A percentile compares a stretch with the other conserved stretches of the same genome.
These are phyloP conservation scores for Alviniconcha strummeri DNA, from an alignment of 2,888 invertebrate species.

Conservation along the genomic window DNA sequence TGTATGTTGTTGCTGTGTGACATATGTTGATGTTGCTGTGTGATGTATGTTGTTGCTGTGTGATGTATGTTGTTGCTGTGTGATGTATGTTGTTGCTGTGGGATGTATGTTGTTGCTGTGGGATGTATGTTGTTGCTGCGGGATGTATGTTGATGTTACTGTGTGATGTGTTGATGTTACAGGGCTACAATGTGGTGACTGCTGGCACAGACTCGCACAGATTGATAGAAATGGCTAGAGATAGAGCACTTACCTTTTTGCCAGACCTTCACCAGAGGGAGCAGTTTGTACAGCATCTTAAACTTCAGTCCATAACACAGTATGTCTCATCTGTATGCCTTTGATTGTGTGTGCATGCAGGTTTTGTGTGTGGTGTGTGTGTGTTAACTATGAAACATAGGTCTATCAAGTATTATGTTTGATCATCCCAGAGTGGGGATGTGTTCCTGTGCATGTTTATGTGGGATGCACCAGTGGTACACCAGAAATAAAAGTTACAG, in stretches of 20 bases:
- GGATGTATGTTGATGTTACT: too few relatives aligned
- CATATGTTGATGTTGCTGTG: too few relatives aligned
- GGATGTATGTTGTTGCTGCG: too few relatives aligned
- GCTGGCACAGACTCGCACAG: background rate
- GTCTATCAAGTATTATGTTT: too few relatives aligned
- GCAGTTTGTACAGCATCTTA: constrained; percentile 39
- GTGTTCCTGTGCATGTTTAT: background rate
- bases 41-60: too few relatives aligned
- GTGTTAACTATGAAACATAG: background rate
- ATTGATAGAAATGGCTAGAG: background rate
- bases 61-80: too few relatives aligned
- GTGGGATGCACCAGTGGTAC: background rate
- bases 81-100: too few relatives aligned
- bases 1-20: too few relatives aligned
- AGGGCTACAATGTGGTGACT: background rate
- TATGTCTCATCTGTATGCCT: constrained; percentile 7
- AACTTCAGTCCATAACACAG: constrained; percentile 38
- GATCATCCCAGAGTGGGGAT: background rate
- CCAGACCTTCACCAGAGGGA: constrained; percentile 39
- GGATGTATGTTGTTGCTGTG: too few relatives aligned
- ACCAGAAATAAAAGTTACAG: too few relatives aligned
- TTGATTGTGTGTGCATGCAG: background rate
- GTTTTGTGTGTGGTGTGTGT: background rate
- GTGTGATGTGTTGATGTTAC: background rate
- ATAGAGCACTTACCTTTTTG: constrained; percentile 31